Conservation (phyloP, 2,797 vertebrate genomes). For the Buphagus erythrorhynchus region DNA sequence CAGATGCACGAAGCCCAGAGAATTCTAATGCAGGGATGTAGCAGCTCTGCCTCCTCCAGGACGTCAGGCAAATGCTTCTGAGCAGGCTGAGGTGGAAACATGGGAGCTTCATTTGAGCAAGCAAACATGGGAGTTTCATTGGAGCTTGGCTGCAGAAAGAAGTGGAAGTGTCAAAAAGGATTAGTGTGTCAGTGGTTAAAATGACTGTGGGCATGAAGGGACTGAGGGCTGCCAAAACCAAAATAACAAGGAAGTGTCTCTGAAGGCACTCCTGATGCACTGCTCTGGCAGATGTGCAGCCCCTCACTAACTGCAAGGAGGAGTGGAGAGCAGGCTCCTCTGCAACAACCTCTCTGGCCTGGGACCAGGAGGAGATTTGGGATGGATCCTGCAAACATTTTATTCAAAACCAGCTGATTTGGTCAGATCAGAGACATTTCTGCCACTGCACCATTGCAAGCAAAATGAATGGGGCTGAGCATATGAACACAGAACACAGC, state of each 20-base stretch:
- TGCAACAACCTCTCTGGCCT: neutral
- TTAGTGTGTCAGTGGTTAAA: slow-evolving; percentile 12
- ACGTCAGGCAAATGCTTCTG: neutral
- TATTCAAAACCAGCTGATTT: neutral
- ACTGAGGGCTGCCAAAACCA: neutral
- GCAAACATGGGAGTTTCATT: too few relatives aligned
- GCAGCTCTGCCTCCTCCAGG: neutral
- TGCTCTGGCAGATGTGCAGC: neutral
- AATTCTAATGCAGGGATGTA: neutral
- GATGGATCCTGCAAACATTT: neutral
- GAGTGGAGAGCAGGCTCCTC: neutral
- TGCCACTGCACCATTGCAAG: fast-evolving
- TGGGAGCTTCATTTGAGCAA: neutral
- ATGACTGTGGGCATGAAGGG: neutral
- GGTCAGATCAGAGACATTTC: neutral
- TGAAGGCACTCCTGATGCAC: neutral
- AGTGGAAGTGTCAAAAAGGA: neutral
- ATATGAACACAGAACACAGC: neutral
- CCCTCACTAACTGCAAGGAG: neutral
- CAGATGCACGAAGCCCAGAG: fast-evolving
- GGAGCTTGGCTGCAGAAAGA: neutral
- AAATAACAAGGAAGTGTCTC: slow-evolving; percentile 4
- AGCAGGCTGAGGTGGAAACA: neutral
- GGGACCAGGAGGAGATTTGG: neutral
- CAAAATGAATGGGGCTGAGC: neutral